Evolutionary conservation across 64 coral and sea anemone species (phyloP), one percentile per base, ranked within the genome.

Genomic region (Pocillopora damicornis): DNA sequence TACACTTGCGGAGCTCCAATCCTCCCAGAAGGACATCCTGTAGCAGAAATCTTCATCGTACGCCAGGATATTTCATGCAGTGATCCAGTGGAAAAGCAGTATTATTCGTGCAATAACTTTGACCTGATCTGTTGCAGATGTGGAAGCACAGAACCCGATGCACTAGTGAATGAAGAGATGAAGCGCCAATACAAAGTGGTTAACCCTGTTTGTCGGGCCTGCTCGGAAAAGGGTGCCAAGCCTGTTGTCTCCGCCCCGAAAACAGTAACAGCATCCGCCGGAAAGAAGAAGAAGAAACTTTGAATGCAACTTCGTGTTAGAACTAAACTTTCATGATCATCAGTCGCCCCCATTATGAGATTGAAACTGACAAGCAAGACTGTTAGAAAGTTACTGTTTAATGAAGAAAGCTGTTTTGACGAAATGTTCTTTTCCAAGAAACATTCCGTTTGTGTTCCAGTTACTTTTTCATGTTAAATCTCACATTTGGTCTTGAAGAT

Each of bases 151-250:
- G 30, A 30, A 73, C 65, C 83, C 34, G 83, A 86, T 42, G 66
- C 35, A 86, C 66, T 66, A 17, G 30, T 30, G 30, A 30, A 30
- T 30, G 30, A 30, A 30, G 30, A 30, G 30, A 30, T 30, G 30
- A 30, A 75, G 71, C 38, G 86, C 84, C 68, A 87, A 87, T 87
- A 87, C 84, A 87, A 87, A 87, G 84, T 87, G 84, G 38, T 58
- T 87, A 74, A 87, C 86, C 86, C 86, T 87, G 86, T 87, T 76
- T 86, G 86, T 71, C 73, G 73, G 58, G 60, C 73, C 34, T 76
- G 73, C 75, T 87, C 17, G 35, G 35, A 87, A 87, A 87, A 74
- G 83, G 83, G 83, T 20, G 84, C 84, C 84, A 73, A 58, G 84
- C 35, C 84, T 87, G 84, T 74, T 73, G 84, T 87, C 84, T 87